phyloP scores from a whole-genome alignment of 2,113 vertebrate species.

The Calonectris borealis region DNA sequence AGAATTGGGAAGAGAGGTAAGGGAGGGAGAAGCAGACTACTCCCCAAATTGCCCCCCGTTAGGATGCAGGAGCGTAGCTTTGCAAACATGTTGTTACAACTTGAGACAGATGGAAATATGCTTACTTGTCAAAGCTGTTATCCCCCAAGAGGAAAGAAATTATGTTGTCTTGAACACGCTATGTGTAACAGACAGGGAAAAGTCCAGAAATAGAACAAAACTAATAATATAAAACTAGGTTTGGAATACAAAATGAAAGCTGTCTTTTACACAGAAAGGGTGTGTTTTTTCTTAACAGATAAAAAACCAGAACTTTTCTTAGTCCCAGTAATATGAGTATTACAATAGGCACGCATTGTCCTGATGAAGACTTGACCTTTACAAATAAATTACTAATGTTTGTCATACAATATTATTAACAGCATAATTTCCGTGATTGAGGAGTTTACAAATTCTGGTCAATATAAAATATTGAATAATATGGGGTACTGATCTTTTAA shows the following conservation, averaged over 20 bases:
- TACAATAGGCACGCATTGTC: background rate
- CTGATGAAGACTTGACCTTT: background rate
- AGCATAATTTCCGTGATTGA: background rate
- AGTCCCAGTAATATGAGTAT: background rate
- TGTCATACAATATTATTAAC: background rate
- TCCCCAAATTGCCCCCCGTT: background rate
- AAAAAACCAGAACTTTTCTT: background rate
- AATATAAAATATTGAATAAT: background rate
- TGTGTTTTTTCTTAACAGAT: background rate
- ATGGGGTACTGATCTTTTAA: background rate
- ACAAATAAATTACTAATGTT: background rate
- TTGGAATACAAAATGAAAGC: background rate
- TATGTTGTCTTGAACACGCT: background rate
- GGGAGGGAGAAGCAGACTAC: background rate
- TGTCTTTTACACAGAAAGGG: background rate
- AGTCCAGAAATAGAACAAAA: slow-evolving; percentile 15
- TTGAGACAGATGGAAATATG: background rate
- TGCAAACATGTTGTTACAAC: background rate
- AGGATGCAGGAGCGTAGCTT: background rate
- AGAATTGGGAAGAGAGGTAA: background rate
- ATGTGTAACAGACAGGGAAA: background rate
- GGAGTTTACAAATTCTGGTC: background rate
- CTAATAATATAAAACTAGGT: background rate
- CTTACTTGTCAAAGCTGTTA: slow-evolving; percentile 21
- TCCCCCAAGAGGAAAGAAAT: background rate